These are phyloP conservation scores for Byasa hedistus DNA, from an alignment of 2,888 invertebrate genomes.

Conservation along the genomic window DNA sequence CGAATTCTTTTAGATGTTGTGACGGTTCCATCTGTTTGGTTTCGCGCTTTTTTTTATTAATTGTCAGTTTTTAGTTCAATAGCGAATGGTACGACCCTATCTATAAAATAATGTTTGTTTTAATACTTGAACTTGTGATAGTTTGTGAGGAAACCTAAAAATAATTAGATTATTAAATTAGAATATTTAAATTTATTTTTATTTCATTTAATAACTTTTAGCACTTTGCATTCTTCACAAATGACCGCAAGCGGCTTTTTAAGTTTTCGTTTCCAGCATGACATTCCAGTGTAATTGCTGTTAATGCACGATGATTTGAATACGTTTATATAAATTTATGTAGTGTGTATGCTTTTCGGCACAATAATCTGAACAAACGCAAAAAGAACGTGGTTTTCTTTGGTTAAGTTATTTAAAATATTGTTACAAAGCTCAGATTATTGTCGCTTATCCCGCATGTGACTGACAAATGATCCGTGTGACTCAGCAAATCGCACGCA, in stretches of 20 bases:
- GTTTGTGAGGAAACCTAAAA: constrained; percentile 41
- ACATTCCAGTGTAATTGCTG: constrained; percentile 12
- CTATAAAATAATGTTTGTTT: constrained; percentile 12
- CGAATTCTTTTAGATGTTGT: constrained; percentile 37
- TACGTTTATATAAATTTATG: constrained; percentile 17
- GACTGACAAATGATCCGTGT: constrained; percentile 45
- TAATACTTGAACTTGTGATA: constrained; percentile 38
- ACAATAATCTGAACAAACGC: constrained; percentile 23
- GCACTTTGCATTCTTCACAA: constrained; percentile 51
- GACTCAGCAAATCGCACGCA: constrained; percentile 58
- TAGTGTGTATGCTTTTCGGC: constrained; percentile 24
- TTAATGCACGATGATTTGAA: constrained; percentile 24
- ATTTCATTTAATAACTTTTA: constrained; percentile 26
- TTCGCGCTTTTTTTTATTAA: constrained; percentile 34
- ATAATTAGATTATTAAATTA: neutral
- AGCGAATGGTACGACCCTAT: constrained; percentile 26
- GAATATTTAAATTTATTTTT: neutral
- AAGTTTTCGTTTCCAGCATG: constrained; percentile 29
- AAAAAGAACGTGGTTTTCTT: neutral
- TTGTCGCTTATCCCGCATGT: constrained; percentile 34
- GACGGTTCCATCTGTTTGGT: constrained; percentile 36
- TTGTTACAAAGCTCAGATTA: constrained; percentile 17
- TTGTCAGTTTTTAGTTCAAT: constrained; percentile 15
- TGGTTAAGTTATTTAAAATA: neutral
- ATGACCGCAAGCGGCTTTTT: constrained; percentile 34